Base-by-base conservation (phyloP, 2,888 invertebrate species). In the Hypomecis punctinalis region DNA sequence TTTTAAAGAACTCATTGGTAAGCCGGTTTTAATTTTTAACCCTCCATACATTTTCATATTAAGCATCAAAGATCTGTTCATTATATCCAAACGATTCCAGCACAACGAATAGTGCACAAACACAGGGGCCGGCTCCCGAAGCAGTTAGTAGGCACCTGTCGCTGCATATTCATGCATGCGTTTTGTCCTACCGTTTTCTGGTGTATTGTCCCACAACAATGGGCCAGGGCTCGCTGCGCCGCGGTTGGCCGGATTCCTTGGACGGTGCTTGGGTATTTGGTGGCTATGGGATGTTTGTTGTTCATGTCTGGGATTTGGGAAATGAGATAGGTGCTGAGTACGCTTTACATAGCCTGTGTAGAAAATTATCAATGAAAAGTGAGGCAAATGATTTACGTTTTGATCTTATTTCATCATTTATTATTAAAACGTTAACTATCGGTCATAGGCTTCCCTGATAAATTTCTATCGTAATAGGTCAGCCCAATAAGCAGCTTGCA, bases 151-250 rank as follows among this genome's bases (percentile, higher is more conserved):
- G 45, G 64, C 66, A 70, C 72, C 69, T 72, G 67, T 46, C 66
- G 52, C 63, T 70, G 65, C 67, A 72, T 72, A 72, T 72, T 69
- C 67, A 72, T 72, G 58, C 61, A 60, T 69, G 57, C 63, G 68
- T 64, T 63, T 65, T 66, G 66, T 66, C 56, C 62, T 63, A 58
- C 55, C 55, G 48, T 53, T 60, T 51, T 59, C 59, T 60, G 61
- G 61, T 54, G 58, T 63, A 68, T 72, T 69, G 72, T 72, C 33
- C 57, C 8, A 39, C 33, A 47, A 70, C 72, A 69, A 68, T 55
- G 55, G 40, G 11, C 35, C 51, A 55, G 55, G 51, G 56, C 51
- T 46, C 55, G 60, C 49, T 48, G 61, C 55, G 60, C 49, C 43
- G 57, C 65, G 61, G 56, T 48, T 46, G 37, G 56, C 6, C 55